Evolutionary conservation across 2,113 vertebrate species (phyloP), one percentile per base, ranked within the genome.

Genomic region (Dicrurus megarhynchus): DNA sequence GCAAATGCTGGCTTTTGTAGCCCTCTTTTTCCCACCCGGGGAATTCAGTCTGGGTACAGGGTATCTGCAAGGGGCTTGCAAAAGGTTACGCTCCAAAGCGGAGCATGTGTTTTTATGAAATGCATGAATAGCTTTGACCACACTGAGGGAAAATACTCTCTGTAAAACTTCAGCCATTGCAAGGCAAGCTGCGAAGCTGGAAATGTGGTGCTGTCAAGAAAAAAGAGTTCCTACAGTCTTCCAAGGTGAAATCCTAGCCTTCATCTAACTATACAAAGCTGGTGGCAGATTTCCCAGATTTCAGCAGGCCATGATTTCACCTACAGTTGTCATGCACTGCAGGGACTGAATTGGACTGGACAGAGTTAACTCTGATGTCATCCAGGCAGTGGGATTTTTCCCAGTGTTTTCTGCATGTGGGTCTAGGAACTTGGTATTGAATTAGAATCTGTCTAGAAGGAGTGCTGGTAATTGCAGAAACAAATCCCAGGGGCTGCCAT

Each of bases 321-420:
- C 55, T 88, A n/a, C 39, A 55, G 59, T 83, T 89, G 44, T 83
- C 77, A 83, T 69, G 59, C 60, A 21, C 37, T 84, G 37, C 67
- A 56, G 71, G 39, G 59, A 5, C 57, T 94, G 67, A 73, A 69
- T 88, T 41, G 79, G 92, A 42, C 71, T 46, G 50, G 76, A 90
- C 68, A 90, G 95, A 88, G 95, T 95, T 96, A 96, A 94, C 63
- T 93, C 64, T 93, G 94, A 93, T 93, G 74, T 97, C 86, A 91
- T 92, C 37, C 67, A 89, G 28, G 53, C 87, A 88, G 50, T 63
- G 42, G 65, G 70, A 93, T 92, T 97, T 84, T 94, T 95, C 92
- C 74, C 84, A 82, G 49, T 79, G 50, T 91, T 94, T 95, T 94
- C 77, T 82, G 46, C 50, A 30, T 84, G 59, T 93, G 64, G 61